Base-by-base conservation (phyloP, 2,888 invertebrate species). In the Pteria penguin region DNA sequence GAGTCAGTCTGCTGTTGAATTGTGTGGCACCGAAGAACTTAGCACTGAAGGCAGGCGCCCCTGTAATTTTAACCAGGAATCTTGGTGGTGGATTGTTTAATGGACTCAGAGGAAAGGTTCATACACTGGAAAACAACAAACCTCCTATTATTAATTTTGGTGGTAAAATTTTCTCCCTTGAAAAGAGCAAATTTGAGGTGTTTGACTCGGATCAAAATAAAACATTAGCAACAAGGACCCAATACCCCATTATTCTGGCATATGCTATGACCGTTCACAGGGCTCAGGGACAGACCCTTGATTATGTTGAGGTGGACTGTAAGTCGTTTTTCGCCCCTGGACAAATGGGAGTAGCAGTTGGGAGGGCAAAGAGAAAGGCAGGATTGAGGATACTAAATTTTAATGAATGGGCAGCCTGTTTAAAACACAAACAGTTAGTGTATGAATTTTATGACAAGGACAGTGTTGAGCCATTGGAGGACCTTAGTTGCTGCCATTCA, bases 201-300 rank as follows among this genome's bases (percentile, higher is more conserved):
- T 68, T 5, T 68, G 58, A 68, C 58, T 18, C n/a, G 26, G n/a
- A 55, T 14, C 11, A 31, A 32, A 31, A 58, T 26, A n/a, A 27
- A 2, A 32, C 32, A 22, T 57, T 68, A 22, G 57, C 68, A n/a
- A 27, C 58, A n/a, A 27, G 68, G 26, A 32, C 18, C 18, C 68
- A 68, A 57, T 55, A 31, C 14, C 68, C 68, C 4, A 24, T 68
- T 2, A 55, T 24, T 24, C 18, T 68, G 68, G 55, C 68, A 55
- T 68, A 32, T 68, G 68, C 68, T 1, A 24, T 68, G 57, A 68
- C 68, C 11, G 68, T 68, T 4, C 68, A 68, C n/a, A 55, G 68
- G 54, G 68, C 68, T 2, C 68, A 68, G 57, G 68, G 68, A 18
- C 68, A 68, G 24, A 68, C 68, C 4, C n/a, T 68, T 18, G 14